Evolutionary conservation across 1,140 invertebrate species (phyloP), one percentile per base, ranked within the genome.

Genomic region (Cydia amplana): DNA sequence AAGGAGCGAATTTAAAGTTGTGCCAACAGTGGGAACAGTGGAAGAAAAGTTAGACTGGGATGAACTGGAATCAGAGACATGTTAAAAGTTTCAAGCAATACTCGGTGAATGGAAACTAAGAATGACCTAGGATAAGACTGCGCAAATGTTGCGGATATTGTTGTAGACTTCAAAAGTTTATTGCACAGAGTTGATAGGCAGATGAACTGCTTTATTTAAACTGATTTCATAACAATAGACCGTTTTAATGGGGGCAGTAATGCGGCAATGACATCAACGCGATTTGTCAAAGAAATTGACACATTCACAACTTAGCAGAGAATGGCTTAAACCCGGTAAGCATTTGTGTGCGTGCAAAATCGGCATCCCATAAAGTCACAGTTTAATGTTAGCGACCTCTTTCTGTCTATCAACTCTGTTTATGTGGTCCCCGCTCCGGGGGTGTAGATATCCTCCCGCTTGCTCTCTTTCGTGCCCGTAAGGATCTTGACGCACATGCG

Each of bases 161-260:
- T 70, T 70, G 65, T 70, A 70, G 65, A 70, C 65, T 70, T 70
- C n/a, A 70, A 70, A 70, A 70, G 65, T 70, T 70, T 70, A 36
- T 70, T 70, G 65, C 36, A n/a, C 32, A 51, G 49, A 18, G 49
- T 51, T 18, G 49, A 46, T 46, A 46, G 43, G 16, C 14, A 46
- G 12, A 46, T 4, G 14, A 14, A 46, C 16, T 46, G 43, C 43
- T 46, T 0, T 46, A 46, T 3, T 0, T 16, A 46, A 46, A 46
- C 43, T 16, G 43, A 46, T 46, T 40, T 40, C 36, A 40, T 40
- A 40, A 40, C 36, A 40, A 6, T 36, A 7, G 32, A 36, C 32
- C 4, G 6, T 40, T 40, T 40, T 40, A 40, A 40, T 10, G 0
- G 32, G 32, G 10, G 16, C 14, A 10, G 9, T 40, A 40, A 40